These are phyloP conservation scores for Smutsia temminckii DNA, from an alignment of 2,797 vertebrate species.

Conservation along the genomic window DNA sequence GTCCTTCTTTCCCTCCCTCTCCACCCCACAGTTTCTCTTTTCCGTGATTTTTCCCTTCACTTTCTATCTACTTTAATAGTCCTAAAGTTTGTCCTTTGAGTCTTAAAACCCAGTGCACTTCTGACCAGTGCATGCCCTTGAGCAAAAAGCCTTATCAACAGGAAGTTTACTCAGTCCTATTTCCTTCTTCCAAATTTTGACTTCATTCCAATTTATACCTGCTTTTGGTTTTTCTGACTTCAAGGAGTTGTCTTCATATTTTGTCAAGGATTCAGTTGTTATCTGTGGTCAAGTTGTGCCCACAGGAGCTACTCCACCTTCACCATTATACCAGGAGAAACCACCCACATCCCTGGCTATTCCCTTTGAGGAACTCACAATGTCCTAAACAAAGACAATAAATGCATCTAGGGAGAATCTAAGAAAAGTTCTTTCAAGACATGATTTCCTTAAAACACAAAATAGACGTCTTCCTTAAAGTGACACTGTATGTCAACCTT, in stretches of 20 bases:
- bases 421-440: slow-evolving; percentile 31
- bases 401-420: neutral
- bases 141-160: neutral
- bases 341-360: neutral
- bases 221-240: neutral
- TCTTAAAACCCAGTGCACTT: neutral
- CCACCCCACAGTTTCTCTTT: neutral
- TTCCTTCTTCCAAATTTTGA: slow-evolving; percentile 36
- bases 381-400: neutral
- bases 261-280: neutral
- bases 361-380: neutral
- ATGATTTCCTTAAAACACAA: neutral
- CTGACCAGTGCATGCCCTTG: neutral
- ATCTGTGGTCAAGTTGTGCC: neutral
- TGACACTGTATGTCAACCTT: neutral
- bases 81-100: neutral
- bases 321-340: neutral
- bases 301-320: neutral
- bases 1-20: too few relatives aligned
- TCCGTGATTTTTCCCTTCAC: neutral
- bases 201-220: neutral
- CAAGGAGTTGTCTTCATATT: neutral
- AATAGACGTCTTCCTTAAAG: neutral
- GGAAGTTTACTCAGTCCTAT: neutral
- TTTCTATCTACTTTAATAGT: neutral